These are phyloP conservation scores for Bufo bufo DNA, from an alignment of 2,113 vertebrate species.

Conservation along the genomic window DNA sequence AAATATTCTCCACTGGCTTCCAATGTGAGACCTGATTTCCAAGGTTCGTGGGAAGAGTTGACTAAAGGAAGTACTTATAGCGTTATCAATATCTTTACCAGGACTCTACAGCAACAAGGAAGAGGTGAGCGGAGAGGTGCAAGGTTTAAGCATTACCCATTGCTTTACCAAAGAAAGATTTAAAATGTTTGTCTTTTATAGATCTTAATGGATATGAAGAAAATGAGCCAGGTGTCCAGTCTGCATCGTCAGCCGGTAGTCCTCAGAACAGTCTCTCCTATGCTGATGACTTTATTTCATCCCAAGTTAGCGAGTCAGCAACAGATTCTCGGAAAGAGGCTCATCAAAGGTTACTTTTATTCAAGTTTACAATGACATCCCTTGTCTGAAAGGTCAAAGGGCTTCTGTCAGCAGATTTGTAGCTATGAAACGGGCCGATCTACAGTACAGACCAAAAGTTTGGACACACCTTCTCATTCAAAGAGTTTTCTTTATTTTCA, in stretches of 20 bases:
- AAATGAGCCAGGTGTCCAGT: slow-evolving; percentile 65
- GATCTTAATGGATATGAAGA: slow-evolving; percentile 75
- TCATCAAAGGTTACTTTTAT: slow-evolving; percentile 77
- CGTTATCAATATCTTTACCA: slow-evolving; percentile 95
- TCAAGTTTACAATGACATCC: neutral
- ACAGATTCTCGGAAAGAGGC: slow-evolving; percentile 72
- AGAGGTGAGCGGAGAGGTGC: slow-evolving; percentile 76
- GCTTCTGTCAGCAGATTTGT: no score
- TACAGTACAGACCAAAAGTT: no score
- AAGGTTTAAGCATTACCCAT: neutral
- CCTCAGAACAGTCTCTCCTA: slow-evolving; percentile 75
- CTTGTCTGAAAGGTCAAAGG: no score
- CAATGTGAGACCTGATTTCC: slow-evolving; percentile 65
- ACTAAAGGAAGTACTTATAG: slow-evolving; percentile 91
- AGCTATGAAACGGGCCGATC: no score
- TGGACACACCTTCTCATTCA: no score
- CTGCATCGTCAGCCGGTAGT: slow-evolving; percentile 68
- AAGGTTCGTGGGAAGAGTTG: slow-evolving; percentile 87
- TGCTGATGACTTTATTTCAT: slow-evolving; percentile 89
- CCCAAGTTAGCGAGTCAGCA: slow-evolving; percentile 74
- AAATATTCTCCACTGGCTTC: slow-evolving; percentile 71
- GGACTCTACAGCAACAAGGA: slow-evolving; percentile 79
- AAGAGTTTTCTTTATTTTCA: no score
- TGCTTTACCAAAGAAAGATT: neutral
- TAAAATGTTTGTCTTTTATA: slow-evolving; percentile 57